Conservation (phyloP, 37 sponge, comb jelly and placozoan genomes). For the Petrosia ficiformis region DNA sequence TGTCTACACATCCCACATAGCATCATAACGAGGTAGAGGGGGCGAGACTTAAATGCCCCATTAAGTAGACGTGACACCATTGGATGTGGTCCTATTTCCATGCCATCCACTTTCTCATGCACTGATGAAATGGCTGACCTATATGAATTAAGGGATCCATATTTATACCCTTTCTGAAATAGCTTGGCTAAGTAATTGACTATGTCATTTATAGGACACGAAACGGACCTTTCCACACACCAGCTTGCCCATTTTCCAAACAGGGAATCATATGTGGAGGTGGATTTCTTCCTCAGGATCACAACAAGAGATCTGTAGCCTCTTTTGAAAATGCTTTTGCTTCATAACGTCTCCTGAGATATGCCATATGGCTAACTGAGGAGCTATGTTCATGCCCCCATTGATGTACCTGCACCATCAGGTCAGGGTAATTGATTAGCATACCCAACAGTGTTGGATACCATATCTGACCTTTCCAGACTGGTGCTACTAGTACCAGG, state of each 20-base stretch:
- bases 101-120: no score
- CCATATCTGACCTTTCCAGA: no score
- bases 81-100: no score
- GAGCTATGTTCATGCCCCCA: background rate
- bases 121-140: no score
- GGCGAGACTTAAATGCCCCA: no score
- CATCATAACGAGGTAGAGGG: background rate
- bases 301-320: conserved; percentile 6
- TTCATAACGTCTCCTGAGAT: background rate
- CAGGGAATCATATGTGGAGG: background rate
- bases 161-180: no score
- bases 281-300: conserved; percentile 7
- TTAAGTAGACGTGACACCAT: background rate
- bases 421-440: no score
- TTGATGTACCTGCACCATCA: no score
- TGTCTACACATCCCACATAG: background rate
- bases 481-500: background rate
- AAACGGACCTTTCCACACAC: conserved; percentile 3
- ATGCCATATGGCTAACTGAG: background rate
- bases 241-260: background rate
- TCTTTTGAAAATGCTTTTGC: background rate
- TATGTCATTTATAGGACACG: background rate
- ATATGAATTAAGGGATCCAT: no score
- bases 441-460: conserved; percentile 2
- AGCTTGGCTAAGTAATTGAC: background rate